phyloP scores from a whole-genome alignment of 2,113 vertebrate species.

The Alethe castanea region DNA sequence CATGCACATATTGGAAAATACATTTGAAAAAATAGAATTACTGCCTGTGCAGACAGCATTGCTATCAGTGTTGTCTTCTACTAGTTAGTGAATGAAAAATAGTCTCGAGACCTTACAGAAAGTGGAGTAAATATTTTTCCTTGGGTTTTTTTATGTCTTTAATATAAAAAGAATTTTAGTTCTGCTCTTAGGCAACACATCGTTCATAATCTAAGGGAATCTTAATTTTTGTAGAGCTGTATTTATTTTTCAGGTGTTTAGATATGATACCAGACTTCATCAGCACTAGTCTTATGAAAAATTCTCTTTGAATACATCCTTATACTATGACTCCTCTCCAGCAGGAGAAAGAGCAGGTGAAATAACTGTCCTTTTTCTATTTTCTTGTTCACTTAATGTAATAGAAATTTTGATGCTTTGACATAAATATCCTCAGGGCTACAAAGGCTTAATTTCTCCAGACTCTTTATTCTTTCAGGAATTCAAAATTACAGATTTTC shows the following conservation, averaged over 20 bases:
- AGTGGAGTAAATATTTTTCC: fast-evolving
- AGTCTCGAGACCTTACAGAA: not conserved
- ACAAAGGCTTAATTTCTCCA: not conserved
- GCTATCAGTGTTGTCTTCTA: not conserved
- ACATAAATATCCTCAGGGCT: not conserved
- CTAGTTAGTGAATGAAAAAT: not conserved
- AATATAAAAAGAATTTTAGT: not conserved
- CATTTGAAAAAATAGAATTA: not conserved
- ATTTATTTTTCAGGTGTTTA: not conserved
- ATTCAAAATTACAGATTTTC: not conserved
- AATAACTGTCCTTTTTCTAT: not conserved
- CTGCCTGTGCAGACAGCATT: not conserved
- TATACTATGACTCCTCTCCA: not conserved
- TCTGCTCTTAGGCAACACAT: not conserved
- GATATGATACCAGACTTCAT: not conserved
- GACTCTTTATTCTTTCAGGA: not conserved
- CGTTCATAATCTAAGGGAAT: not conserved
- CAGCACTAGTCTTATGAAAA: not conserved
- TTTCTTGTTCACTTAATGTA: not conserved
- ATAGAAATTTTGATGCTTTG: not conserved
- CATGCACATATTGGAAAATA: not conserved
- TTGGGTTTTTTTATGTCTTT: not conserved
- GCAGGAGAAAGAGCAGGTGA: not conserved
- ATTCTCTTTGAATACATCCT: not conserved
- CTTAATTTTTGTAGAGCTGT: not conserved